phyloP scores from a whole-genome alignment of 2,797 vertebrate species.

The Chlorospingus semifuscus region DNA sequence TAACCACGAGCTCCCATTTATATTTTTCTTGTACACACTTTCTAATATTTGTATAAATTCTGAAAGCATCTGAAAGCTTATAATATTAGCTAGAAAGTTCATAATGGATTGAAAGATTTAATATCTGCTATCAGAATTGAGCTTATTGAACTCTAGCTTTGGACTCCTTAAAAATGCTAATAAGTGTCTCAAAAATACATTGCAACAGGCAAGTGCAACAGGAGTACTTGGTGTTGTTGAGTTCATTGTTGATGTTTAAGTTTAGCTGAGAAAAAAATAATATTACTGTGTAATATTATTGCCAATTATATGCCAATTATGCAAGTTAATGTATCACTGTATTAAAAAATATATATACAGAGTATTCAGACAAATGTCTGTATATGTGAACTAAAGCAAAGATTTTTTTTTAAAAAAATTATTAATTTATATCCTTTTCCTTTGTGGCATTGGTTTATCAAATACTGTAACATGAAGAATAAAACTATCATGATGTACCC shows the following conservation, averaged over 20 bases:
- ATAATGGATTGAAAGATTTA: background rate
- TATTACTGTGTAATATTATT: background rate
- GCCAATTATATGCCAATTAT: background rate
- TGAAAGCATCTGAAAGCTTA: background rate
- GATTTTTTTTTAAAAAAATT: background rate
- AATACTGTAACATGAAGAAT: background rate
- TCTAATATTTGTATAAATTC: background rate
- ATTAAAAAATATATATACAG: background rate
- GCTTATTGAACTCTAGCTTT: background rate
- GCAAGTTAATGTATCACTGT: background rate
- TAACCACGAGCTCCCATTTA: background rate
- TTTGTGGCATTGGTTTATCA: background rate
- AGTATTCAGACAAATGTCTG: background rate
- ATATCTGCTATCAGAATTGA: fast-evolving
- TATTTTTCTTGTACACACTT: background rate
- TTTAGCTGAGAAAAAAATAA: background rate
- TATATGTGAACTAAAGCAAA: background rate
- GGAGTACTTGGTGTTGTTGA: background rate
- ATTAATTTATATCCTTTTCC: background rate
- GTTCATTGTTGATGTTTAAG: background rate
- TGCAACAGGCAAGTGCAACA: background rate
- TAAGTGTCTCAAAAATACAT: background rate
- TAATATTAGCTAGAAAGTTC: background rate
- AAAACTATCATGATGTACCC: background rate
- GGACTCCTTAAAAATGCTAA: background rate